Conservation (phyloP, 2,797 vertebrate species). For the Chloroceryle inda region DNA sequence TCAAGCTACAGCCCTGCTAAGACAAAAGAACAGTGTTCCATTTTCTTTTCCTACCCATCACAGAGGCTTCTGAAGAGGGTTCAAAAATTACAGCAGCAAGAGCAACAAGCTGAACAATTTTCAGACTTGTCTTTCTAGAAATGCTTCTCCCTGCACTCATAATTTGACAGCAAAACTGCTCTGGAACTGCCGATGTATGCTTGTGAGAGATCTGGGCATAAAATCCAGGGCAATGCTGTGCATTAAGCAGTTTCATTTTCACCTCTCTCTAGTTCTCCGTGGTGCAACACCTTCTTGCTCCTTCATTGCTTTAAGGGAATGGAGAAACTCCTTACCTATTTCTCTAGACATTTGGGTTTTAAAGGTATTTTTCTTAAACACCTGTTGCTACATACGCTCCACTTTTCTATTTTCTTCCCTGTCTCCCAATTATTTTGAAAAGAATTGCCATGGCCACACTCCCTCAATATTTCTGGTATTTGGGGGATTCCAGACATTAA, state of each 20-base stretch:
- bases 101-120: background rate
- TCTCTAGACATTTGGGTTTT: background rate
- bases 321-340: conserved; percentile 3
- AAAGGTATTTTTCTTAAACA: background rate
- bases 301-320: background rate
- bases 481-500: conserved; percentile 12
- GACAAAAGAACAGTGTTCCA: background rate
- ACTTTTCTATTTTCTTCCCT: background rate
- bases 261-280: background rate
- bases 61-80: background rate
- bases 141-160: background rate
- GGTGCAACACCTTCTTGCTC: background rate
- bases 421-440: conserved; percentile 40
- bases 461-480: background rate
- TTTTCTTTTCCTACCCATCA: background rate
- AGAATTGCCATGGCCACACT: background rate
- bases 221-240: background rate
- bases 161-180: background rate
- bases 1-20: background rate
- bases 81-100: background rate
- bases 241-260: background rate
- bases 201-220: background rate
- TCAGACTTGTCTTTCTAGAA: background rate
- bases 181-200: background rate
- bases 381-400: background rate